Base-by-base conservation (phyloP, 2,888 invertebrate genomes). In the Megastigmus dorsalis region DNA sequence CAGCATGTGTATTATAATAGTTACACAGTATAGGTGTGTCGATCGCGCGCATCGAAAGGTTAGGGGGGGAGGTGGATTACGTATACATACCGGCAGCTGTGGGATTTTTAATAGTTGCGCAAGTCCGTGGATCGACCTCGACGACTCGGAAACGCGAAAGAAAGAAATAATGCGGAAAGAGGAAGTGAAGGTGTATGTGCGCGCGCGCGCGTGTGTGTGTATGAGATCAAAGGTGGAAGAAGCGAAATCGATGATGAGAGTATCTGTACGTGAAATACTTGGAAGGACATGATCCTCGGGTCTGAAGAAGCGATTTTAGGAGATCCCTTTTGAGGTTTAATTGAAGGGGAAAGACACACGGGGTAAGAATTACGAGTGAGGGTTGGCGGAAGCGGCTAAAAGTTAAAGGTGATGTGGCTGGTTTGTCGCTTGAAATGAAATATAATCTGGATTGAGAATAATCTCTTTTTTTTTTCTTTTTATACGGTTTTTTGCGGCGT, bases 91-190 rank as follows among this genome's bases (percentile, higher is more conserved):
- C n/a, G n/a, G 26, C 6, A 36, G 15, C 9, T 6, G 5, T 9
- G 43, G 5, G 38, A 50, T 69, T 69, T 69, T 69, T 62, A 54
- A 60, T 60, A n/a, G 52, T 5, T 9, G 13, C 7, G 30, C 18
- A 15, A 68, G 36, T 38, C n/a, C n/a, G n/a, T n/a, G n/a, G n/a
- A n/a, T n/a, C n/a, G n/a, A n/a, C 23, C 38, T 50, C 59, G 38
- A 1, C 2, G 68, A 38, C 26, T 38, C 48, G 68, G 15, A 67
- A 59, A 68, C 18, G 23, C 57, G 55, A 33, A 33, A 67, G 68
- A 10, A 50, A 28, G 36, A 4, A 13, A 33, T 36, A 38, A n/a
- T n/a, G 23, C 57, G 55, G 45, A 33, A 67, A 59, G 15, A 50
- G 26, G 36, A 4, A 13, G 48, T 36, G 50, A n/a, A 18, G 15